Evolutionary conservation across 1,140 invertebrate species (phyloP).

Genomic region (Brevipalpus yothersi): DNA sequence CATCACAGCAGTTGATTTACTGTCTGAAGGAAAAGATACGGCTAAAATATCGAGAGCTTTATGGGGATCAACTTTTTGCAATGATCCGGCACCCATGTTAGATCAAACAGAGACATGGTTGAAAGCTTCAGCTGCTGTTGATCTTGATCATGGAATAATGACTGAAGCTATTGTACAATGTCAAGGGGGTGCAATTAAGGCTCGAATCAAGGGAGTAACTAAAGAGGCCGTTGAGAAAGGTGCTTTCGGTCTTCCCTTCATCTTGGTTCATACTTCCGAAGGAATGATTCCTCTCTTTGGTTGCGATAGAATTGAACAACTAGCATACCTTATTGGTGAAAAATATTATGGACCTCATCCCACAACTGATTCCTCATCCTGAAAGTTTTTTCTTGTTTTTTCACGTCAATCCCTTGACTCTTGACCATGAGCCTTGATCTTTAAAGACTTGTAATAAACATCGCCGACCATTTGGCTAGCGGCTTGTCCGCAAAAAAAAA

Average conservation of each 20-base stretch:
- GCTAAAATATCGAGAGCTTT: conserved; percentile 19
- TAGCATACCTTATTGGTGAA: conserved; percentile 18
- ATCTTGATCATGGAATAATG: conserved; percentile 10
- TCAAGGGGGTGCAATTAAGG: conserved; percentile 4
- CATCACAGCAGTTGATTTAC: conserved; percentile 19
- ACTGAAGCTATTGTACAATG: conserved; percentile 5
- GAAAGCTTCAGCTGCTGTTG: conserved; percentile 15
- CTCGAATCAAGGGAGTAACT: conserved; percentile 21
- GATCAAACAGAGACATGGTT: conserved; percentile 13
- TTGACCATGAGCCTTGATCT: no score
- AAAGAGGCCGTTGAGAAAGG: conserved; percentile 12
- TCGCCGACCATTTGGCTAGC: no score
- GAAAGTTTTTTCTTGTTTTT: background rate
- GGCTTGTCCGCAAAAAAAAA: no score
- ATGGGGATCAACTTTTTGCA: conserved; percentile 19
- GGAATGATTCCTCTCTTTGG: conserved; percentile 20
- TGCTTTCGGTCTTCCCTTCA: conserved; percentile 21
- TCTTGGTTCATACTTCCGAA: conserved; percentile 18
- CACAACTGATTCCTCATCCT: background rate
- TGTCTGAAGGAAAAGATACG: conserved; percentile 13
- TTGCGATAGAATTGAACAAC: conserved; percentile 19
- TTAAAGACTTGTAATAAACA: no score
- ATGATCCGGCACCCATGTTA: conserved; percentile 16
- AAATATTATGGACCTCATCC: background rate
- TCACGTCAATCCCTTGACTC: no score